Conservation (phyloP, 2,888 invertebrate species). For the Eristalinus aeneus region DNA sequence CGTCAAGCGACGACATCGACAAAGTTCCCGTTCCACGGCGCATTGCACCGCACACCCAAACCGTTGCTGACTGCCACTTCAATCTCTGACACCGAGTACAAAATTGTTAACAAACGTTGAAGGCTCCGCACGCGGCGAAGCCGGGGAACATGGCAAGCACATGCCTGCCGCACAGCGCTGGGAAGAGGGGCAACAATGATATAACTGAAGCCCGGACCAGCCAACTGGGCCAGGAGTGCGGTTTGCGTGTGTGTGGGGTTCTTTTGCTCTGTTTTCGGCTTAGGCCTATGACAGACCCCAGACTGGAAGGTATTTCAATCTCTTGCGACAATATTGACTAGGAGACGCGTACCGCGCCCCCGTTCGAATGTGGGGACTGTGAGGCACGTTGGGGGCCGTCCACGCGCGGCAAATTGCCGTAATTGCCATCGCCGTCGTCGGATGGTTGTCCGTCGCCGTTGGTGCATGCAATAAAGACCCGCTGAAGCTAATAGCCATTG, state of each 20-base stretch:
- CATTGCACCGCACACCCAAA: conserved; percentile 16
- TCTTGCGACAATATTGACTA: conserved; percentile 49
- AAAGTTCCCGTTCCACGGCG: conserved; percentile 38
- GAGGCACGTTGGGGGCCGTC: conserved; percentile 2
- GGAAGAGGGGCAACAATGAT: conserved; percentile 22
- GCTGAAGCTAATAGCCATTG: conserved; percentile 57
- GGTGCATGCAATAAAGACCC: conserved; percentile 25
- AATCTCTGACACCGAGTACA: conserved; percentile 54
- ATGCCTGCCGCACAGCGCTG: conserved; percentile 28
- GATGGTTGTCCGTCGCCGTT: background rate
- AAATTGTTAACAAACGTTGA: conserved; percentile 61
- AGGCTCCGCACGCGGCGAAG: conserved; percentile 6
- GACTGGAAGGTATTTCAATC: conserved; percentile 54
- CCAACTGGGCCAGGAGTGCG: conserved; percentile 39
- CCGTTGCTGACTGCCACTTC: conserved; percentile 57
- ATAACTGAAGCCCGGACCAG: conserved; percentile 17
- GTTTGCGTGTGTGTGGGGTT: background rate
- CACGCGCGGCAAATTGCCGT: conserved; percentile 31
- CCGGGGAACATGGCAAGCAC: conserved; percentile 12
- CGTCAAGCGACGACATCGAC: background rate
- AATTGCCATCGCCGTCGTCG: background rate
- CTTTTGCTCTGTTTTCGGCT: background rate
- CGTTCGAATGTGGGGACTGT: background rate
- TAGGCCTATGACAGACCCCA: conserved; percentile 29
- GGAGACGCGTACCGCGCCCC: conserved; percentile 27